A percentile compares a stretch with the other conserved stretches of the same genome.
phyloP scores from a whole-genome alignment of 2,113 vertebrate species.

The Gavialis gangeticus region DNA sequence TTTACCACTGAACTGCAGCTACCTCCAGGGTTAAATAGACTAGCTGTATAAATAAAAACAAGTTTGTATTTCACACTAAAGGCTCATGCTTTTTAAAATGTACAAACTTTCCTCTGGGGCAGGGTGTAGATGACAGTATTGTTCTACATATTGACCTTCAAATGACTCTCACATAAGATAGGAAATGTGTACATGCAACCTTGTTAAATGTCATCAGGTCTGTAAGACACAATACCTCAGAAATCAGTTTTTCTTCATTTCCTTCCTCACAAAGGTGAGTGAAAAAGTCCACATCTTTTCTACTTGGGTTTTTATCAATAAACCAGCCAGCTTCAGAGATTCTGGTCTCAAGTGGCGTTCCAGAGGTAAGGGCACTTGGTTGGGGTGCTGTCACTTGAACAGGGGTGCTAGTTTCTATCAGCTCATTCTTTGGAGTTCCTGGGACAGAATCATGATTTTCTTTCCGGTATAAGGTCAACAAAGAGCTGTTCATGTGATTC shows the following conservation, averaged over 20 bases:
- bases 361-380: background rate
- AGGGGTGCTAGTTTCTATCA: constrained; percentile 9
- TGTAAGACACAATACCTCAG: constrained; percentile 67
- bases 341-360: constrained; percentile 3
- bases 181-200: background rate
- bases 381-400: background rate
- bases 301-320: constrained; percentile 82
- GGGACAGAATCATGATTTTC: constrained; percentile 74
- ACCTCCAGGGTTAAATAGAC: background rate
- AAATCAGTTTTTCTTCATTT: constrained; percentile 27
- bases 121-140: background rate
- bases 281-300: constrained; percentile 72
- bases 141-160: background rate
- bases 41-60: background rate
- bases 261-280: constrained; percentile 84
- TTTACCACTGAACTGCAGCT: background rate
- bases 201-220: background rate
- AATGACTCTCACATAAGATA: background rate
- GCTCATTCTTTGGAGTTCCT: constrained; percentile 58
- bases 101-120: background rate
- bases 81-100: background rate
- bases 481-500: constrained; percentile 93
- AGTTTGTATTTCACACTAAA: background rate
- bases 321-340: constrained; percentile 85
- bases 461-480: constrained; percentile 91